Percentiles rank a stretch among this genome's conserved stretches.
These are phyloP conservation scores for Stenurella melanura DNA, from an alignment of 2,888 invertebrate genomes.

Conservation along the genomic window DNA sequence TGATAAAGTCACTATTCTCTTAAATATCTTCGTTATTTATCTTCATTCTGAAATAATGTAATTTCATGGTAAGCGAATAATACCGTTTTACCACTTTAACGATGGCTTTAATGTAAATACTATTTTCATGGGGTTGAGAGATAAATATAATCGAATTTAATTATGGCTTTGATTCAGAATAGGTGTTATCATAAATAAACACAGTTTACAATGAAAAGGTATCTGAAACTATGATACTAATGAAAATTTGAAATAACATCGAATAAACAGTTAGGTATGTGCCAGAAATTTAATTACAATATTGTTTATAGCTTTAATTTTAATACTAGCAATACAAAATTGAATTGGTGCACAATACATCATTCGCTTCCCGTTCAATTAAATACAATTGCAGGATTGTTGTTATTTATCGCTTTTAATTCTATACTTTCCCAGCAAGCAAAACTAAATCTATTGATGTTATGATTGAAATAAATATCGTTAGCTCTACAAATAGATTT, in stretches of 20 bases:
- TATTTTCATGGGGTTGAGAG: no score
- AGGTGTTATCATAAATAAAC: neutral
- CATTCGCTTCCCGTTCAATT: neutral
- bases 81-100: no score
- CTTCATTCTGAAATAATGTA: no score
- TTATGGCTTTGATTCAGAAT: neutral
- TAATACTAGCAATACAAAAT: constrained; percentile 13
- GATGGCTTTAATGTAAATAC: no score
- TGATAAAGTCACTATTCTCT: no score
- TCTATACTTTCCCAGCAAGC: neutral
- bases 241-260: constrained; percentile 11
- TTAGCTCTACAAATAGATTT: no score
- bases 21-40: no score
- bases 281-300: constrained; percentile 39
- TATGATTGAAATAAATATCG: no score
- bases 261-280: constrained; percentile 4
- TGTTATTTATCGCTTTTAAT: constrained; percentile 11
- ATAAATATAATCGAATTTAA: neutral
- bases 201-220: neutral
- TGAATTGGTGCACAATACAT: neutral
- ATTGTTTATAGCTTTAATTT: constrained; percentile 41
- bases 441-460: neutral
- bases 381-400: neutral
- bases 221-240: neutral
- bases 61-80: no score